Conservation (phyloP, 2,113 vertebrate species). For the Nettapus auritus region DNA sequence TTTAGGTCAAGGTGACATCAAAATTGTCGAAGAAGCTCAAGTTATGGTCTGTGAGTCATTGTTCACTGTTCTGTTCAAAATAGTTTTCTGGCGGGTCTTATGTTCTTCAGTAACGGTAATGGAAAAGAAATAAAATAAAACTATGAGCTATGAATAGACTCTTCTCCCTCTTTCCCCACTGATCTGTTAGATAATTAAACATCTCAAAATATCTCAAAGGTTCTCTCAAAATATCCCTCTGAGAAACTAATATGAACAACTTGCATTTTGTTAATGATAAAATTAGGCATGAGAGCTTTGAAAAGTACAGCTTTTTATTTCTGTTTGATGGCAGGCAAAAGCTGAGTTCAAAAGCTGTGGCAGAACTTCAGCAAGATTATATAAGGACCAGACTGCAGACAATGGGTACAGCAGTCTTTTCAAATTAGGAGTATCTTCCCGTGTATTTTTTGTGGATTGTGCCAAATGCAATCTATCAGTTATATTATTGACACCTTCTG, state of each 20-base stretch:
- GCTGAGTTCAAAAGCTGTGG: background rate
- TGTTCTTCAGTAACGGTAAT: background rate
- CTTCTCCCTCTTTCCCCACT: background rate
- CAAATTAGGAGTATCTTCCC: background rate
- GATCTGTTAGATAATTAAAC: background rate
- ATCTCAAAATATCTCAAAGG: background rate
- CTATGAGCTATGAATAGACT: background rate
- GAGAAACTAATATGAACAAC: background rate
- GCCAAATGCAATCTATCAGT: background rate
- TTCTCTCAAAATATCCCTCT: background rate
- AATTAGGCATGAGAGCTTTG: background rate
- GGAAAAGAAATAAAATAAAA: background rate
- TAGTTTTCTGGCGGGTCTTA: background rate
- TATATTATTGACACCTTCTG: background rate
- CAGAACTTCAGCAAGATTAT: background rate
- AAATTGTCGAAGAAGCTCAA: background rate
- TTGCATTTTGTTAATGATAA: background rate
- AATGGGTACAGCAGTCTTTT: background rate
- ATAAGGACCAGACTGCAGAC: background rate
- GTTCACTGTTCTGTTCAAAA: background rate
- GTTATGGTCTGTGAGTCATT: background rate
- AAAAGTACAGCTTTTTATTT: background rate
- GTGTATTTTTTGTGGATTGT: background rate
- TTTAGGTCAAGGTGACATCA: slow-evolving; percentile 16
- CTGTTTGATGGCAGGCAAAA: background rate